A percentile compares a stretch with the other conserved stretches of the same genome.
Evolutionary conservation across 2,888 invertebrate genomes (phyloP).

Genomic region (Drosophila affinis): DNA sequence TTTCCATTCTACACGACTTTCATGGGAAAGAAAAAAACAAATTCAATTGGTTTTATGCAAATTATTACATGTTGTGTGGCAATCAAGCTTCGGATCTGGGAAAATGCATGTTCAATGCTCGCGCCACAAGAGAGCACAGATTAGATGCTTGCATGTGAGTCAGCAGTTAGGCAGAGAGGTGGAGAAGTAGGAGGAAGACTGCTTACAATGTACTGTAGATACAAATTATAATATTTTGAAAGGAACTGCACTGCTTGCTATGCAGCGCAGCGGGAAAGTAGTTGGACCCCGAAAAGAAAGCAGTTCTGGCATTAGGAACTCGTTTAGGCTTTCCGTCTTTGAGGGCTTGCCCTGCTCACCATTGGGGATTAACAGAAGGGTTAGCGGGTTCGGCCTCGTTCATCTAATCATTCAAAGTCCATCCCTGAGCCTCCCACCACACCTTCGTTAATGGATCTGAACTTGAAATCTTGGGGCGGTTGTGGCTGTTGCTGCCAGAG

Average conservation of each 20-base stretch:
- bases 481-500: not conserved
- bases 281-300: no score
- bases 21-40: conserved; percentile 23
- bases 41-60: conserved; percentile 20
- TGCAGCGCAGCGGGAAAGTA: no score
- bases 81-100: conserved; percentile 37
- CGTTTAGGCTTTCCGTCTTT: no score
- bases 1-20: conserved; percentile 21
- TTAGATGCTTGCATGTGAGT: conserved; percentile 1
- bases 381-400: no score
- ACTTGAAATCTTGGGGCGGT: conserved; percentile 15
- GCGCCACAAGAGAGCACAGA: not conserved
- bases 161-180: not conserved
- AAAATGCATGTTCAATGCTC: conserved; percentile 19
- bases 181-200: not conserved
- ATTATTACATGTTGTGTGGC: conserved; percentile 34
- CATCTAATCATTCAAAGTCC: no score
- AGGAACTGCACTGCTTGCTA: no score
- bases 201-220: not conserved
- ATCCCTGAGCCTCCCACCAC: not conserved
- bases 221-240: no score
- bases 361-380: no score
- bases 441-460: conserved; percentile 16
- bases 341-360: no score
- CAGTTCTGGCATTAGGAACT: no score